Base-by-base conservation (phyloP, 2,797 vertebrate species). In the Peromyscus nudipes region DNA sequence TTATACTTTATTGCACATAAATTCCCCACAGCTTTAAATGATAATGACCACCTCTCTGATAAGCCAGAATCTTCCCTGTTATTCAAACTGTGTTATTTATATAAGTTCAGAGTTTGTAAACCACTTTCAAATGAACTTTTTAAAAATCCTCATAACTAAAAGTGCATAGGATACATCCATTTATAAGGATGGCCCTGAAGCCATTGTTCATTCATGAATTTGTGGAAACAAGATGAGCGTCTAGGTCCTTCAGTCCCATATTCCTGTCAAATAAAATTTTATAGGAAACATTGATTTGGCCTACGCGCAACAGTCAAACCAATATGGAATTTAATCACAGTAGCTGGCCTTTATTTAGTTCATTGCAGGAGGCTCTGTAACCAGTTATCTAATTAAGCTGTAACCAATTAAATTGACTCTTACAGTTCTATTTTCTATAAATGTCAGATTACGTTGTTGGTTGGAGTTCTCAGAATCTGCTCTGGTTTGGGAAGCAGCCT, bases 321-420 rank as follows among this genome's bases (percentile, higher is more conserved):
- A 62, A 71, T 25, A 71, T 7, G 27, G 81, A 80, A 40, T 71
- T 91, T 91, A 95, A 86, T 55, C 82, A 71, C 82, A 86, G 73
- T 80, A 91, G 82, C 89, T 27, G 75, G 69, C 40, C 64, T 71
- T 71, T 80, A 71, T 57, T 86, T 91, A 86, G 85, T 29, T 73
- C 52, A 40, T 40, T 62, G 81, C 17, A 13, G 81, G 83, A 91
- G 49, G 25, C 34, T 86, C 94, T 91, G 89, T 40, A 86, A 69
- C 34, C 89, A 80, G 80, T 80, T 62, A 84, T 60, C 25, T 80
- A 62, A 95, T 95, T 71, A 86, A 52, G 64, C 64, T 77, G 17
- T 52, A 71, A 27, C 52, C 89, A 71, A 23, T 90, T 62, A 64
- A 80, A 46, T n/a, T 86, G 94, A 91, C 73, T 79, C 49, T 86